These are phyloP conservation scores for Spea hammondii DNA, from an alignment of 2,797 vertebrate species.

Conservation along the genomic window DNA sequence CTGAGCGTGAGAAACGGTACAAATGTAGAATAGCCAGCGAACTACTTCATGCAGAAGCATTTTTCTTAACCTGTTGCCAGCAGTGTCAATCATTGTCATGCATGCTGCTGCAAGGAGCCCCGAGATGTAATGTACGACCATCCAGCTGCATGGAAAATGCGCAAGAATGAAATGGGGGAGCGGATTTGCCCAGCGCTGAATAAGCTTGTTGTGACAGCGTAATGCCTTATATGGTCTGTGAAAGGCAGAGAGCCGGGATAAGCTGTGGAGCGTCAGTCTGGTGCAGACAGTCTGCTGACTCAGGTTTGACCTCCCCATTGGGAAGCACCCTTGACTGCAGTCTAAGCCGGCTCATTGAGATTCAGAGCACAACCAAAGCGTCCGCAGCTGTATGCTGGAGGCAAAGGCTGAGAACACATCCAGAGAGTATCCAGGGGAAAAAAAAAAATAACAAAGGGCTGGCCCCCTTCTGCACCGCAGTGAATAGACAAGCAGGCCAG, in stretches of 20 bases:
- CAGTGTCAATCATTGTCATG: slow-evolving; percentile 65
- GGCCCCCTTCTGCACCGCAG: slow-evolving; percentile 62
- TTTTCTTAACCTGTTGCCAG: slow-evolving; percentile 77
- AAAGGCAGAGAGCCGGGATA: slow-evolving; percentile 49
- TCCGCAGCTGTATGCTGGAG: slow-evolving; percentile 83
- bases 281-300: slow-evolving; percentile 55
- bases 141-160: slow-evolving; percentile 69
- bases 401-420: slow-evolving; percentile 72
- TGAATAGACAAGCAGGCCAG: slow-evolving; percentile 62
- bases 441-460: slow-evolving; percentile 75
- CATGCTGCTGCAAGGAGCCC: slow-evolving; percentile 46
- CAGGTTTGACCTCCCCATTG: slow-evolving; percentile 68
- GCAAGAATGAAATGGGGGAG: slow-evolving; percentile 50
- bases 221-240: slow-evolving; percentile 57
- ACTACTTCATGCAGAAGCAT: slow-evolving; percentile 64
- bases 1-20: slow-evolving; percentile 82
- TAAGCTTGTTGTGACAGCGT: slow-evolving; percentile 46
- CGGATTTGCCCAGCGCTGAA: slow-evolving; percentile 58
- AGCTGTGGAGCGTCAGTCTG: slow-evolving; percentile 42
- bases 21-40: slow-evolving; percentile 63
- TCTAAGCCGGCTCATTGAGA: slow-evolving; percentile 76
- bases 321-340: slow-evolving; percentile 64
- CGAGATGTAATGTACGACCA: slow-evolving; percentile 50
- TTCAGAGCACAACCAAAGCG: slow-evolving; percentile 75
- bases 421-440: slow-evolving; percentile 67